phyloP scores from a whole-genome alignment of 2,888 invertebrate genomes.

The Gari tellinella region DNA sequence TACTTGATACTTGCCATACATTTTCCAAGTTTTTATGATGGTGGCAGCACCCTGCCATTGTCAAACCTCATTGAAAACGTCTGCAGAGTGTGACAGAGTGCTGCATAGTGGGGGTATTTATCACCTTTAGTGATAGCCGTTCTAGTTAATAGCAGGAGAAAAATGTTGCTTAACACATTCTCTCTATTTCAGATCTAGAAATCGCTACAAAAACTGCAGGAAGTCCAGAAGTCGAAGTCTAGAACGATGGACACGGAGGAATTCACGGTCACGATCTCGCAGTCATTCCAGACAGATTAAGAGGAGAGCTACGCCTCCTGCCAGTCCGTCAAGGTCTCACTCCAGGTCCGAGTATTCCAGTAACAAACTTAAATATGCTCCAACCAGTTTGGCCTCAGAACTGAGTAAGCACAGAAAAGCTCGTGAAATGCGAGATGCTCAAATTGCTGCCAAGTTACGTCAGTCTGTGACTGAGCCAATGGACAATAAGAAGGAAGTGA shows the following conservation, averaged over 20 bases:
- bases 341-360: conserved; percentile 46
- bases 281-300: conserved; percentile 63
- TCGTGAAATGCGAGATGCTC: conserved; percentile 85
- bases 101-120: too few relatives aligned
- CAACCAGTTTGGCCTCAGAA: conserved; percentile 82
- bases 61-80: too few relatives aligned
- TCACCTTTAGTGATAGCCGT: neutral
- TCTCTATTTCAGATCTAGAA: conserved; percentile 52
- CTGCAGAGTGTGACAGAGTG: too few relatives aligned
- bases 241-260: conserved; percentile 41
- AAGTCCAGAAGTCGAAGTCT: conserved; percentile 66
- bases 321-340: conserved; percentile 53
- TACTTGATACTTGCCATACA: too few relatives aligned
- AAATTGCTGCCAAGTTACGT: conserved; percentile 62
- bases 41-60: too few relatives aligned
- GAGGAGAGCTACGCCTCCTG: conserved; percentile 56
- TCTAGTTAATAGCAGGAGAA: neutral
- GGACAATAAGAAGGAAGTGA: conserved; percentile 46
- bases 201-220: conserved; percentile 48
- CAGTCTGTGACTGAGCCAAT: conserved; percentile 41
- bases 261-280: conserved; percentile 67
- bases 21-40: too few relatives aligned
- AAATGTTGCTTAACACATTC: neutral
- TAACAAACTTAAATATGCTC: conserved; percentile 76
- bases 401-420: conserved; percentile 82